Percentiles rank a stretch among this genome's conserved stretches.
These are phyloP conservation scores for Diadema setosum DNA, from an alignment of 35 echinoderm and acorn worm species.

Conservation along the genomic window DNA sequence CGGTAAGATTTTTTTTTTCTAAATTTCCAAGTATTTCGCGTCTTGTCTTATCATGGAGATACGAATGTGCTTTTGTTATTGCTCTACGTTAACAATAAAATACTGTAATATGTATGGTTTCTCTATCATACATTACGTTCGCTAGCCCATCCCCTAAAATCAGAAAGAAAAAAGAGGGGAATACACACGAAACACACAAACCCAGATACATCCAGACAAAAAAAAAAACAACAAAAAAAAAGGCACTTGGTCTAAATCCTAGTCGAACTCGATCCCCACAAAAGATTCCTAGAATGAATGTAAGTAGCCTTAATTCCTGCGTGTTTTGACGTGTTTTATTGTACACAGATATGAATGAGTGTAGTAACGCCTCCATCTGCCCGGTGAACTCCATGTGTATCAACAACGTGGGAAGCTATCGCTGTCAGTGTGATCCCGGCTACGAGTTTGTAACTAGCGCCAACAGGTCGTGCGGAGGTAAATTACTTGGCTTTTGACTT, in stretches of 20 bases:
- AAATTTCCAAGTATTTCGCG: not conserved
- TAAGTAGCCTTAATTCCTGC: no score
- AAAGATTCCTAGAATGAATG: no score
- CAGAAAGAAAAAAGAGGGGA: no score
- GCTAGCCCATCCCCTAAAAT: no score
- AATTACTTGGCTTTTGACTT: not conserved
- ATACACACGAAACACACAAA: no score
- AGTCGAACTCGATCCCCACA: no score
- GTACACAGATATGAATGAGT: slow-evolving; percentile 70
- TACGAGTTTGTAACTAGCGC: not conserved
- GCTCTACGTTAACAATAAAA: no score
- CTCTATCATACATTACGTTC: no score
- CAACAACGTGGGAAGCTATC: slow-evolving; percentile 44
- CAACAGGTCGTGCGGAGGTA: slow-evolving; percentile 50
- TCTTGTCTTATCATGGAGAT: no score
- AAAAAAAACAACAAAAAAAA: not conserved
- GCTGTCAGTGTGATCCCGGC: slow-evolving; percentile 37
- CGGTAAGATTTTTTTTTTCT: slow-evolving; percentile 5
- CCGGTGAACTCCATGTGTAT: slow-evolving; percentile 31
- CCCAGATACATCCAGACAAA: not conserved
- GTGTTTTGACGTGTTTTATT: not conserved
- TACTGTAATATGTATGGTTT: no score
- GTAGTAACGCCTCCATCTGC: slow-evolving; percentile 15
- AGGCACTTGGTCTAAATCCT: not conserved
- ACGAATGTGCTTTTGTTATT: no score